These are phyloP conservation scores for Philereme vetulata DNA, from an alignment of 2,888 invertebrate genomes.

Conservation along the genomic window DNA sequence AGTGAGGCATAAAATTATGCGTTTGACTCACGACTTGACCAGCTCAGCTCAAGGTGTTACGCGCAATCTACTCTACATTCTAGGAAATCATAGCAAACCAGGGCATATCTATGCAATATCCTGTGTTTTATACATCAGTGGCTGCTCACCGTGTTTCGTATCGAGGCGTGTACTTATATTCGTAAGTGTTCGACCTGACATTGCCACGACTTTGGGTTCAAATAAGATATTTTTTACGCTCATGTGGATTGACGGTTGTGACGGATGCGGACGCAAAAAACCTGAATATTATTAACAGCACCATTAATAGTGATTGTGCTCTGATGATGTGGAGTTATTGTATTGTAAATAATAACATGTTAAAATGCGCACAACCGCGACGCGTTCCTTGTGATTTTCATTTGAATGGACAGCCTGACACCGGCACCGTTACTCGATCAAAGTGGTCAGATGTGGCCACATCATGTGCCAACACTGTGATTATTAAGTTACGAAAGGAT, in stretches of 20 bases:
- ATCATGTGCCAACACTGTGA: constrained; percentile 30
- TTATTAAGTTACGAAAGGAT: constrained; percentile 11
- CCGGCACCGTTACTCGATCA: constrained; percentile 63
- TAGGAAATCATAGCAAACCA: constrained; percentile 46
- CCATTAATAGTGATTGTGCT: constrained; percentile 49
- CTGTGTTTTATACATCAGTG: constrained; percentile 44
- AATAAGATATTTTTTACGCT: constrained; percentile 34
- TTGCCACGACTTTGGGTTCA: constrained; percentile 22
- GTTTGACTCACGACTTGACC: constrained; percentile 50
- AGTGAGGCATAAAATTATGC: constrained; percentile 61
- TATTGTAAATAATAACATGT: constrained; percentile 60
- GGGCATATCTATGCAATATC: constrained; percentile 43
- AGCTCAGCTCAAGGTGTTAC: constrained; percentile 46
- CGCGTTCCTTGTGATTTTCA: constrained; percentile 57
- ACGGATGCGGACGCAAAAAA: constrained; percentile 41
- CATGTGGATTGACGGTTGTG: constrained; percentile 30
- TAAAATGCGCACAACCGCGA: constrained; percentile 59
- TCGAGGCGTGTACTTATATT: constrained; percentile 19
- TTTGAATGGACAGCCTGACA: constrained; percentile 61
- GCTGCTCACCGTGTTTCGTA: constrained; percentile 32
- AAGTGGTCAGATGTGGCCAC: constrained; percentile 41
- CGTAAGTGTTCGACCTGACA: constrained; percentile 20
- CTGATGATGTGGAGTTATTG: constrained; percentile 54
- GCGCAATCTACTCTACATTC: constrained; percentile 43
- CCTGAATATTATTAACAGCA: constrained; percentile 42